Evolutionary conservation across 2,888 invertebrate species (phyloP).

Genomic region (Polydrusus tereticollis): DNA sequence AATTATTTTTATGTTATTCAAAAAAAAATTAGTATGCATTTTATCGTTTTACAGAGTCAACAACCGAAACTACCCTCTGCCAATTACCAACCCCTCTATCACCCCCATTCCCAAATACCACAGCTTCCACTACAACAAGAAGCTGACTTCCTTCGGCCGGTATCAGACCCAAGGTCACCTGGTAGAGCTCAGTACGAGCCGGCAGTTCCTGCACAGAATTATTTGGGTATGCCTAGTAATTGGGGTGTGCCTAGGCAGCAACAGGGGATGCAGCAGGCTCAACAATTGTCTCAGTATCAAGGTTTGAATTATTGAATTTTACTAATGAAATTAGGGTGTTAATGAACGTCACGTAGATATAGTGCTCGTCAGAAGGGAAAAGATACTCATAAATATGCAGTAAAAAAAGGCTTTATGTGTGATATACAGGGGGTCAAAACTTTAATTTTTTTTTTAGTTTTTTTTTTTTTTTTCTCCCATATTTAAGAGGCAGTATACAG

Average conservation of each 20-base stretch:
- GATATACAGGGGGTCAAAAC: too few relatives aligned
- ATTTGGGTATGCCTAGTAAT: slow-evolving; percentile 50
- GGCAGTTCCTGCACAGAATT: slow-evolving; percentile 48
- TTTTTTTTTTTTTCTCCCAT: too few relatives aligned
- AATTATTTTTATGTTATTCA: too few relatives aligned
- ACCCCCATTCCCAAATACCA: slow-evolving; percentile 23
- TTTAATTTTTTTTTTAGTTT: too few relatives aligned
- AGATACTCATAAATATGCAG: too few relatives aligned
- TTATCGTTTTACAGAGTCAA: slow-evolving; percentile 37
- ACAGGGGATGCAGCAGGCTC: slow-evolving; percentile 55
- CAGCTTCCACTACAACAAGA: slow-evolving; percentile 44
- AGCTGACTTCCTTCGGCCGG: slow-evolving; percentile 58
- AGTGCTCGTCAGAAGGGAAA: too few relatives aligned
- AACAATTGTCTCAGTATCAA: slow-evolving; percentile 60
- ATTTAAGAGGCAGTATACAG: too few relatives aligned
- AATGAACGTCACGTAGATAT: too few relatives aligned
- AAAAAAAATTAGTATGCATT: too few relatives aligned
- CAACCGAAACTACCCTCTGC: slow-evolving; percentile 37
- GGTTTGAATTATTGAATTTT: slow-evolving; percentile 52
- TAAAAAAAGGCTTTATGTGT: too few relatives aligned
- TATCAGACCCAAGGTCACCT: slow-evolving; percentile 53
- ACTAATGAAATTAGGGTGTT: too few relatives aligned
- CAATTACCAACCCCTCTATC: slow-evolving; percentile 38
- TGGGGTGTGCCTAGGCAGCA: slow-evolving; percentile 57
- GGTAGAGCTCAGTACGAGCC: slow-evolving; percentile 49